Percentiles rank a stretch among this genome's conserved stretches.
Conservation (phyloP, 1,140 invertebrate species). For the Drosophila baimaii region DNA sequence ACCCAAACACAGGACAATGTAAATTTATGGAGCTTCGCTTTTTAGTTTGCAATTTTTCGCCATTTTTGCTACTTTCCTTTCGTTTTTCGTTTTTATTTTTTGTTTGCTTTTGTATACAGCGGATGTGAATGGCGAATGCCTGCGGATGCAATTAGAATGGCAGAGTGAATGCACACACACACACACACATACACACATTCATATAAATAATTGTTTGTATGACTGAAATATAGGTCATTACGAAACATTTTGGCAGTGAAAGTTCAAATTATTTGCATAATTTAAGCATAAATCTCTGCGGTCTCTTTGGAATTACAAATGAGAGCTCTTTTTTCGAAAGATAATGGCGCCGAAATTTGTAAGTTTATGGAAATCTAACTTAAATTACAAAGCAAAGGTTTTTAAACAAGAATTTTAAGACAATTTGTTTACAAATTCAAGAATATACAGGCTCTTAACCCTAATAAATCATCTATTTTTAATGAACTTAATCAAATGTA, state of each 20-base stretch:
- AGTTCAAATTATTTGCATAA: slow-evolving; percentile 38
- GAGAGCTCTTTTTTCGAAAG: background rate
- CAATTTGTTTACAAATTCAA: background rate
- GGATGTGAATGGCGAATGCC: slow-evolving; percentile 61
- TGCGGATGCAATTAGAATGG: slow-evolving; percentile 74
- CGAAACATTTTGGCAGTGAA: slow-evolving; percentile 29
- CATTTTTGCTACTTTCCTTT: slow-evolving; percentile 36
- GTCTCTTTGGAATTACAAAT: background rate
- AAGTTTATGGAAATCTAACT: background rate
- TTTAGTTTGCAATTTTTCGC: slow-evolving; percentile 64
- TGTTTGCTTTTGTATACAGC: slow-evolving; percentile 30
- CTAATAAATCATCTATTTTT: no score
- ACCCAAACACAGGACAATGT: slow-evolving; percentile 25
- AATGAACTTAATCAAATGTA: no score
- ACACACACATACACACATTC: slow-evolving; percentile 1
- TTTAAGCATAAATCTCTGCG: slow-evolving; percentile 28
- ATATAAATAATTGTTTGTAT: slow-evolving; percentile 20
- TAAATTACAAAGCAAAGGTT: background rate
- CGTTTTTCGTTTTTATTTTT: slow-evolving; percentile 16
- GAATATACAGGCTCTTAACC: no score
- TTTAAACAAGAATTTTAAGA: background rate
- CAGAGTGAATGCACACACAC: slow-evolving; percentile 39
- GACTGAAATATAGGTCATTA: slow-evolving; percentile 32
- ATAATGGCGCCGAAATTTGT: background rate
- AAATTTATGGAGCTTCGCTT: slow-evolving; percentile 65